Evolutionary conservation across 92 coral and sea anemone species (phyloP).

Genomic region (Epizoanthus ramosus): DNA sequence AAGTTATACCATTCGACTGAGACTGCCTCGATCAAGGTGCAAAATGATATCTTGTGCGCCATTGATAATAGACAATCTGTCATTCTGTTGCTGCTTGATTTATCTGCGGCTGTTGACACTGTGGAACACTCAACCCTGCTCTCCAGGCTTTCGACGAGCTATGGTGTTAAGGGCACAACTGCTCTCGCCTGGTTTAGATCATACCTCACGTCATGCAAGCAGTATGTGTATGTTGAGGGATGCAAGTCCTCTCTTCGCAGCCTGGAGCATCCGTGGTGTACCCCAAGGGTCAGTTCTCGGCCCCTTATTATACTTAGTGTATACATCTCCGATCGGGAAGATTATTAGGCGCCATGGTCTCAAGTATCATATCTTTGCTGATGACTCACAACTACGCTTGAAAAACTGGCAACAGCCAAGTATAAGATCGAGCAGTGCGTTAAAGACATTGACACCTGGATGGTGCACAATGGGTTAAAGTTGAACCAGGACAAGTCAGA

Average conservation of each 20-base stretch:
- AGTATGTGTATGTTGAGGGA: not conserved
- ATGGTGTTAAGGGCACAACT: constrained; percentile 15
- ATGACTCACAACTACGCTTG: constrained; percentile 23
- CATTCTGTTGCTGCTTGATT: not conserved
- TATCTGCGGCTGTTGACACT: constrained; percentile 12
- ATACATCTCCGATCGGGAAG: constrained; percentile 17
- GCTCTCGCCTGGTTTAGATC: constrained; percentile 27
- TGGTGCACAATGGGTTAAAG: constrained; percentile 13
- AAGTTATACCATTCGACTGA: too few relatives aligned
- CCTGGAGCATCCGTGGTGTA: too few relatives aligned
- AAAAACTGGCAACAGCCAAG: constrained; percentile 30
- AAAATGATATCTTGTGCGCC: too few relatives aligned
- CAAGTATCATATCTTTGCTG: constrained; percentile 14
- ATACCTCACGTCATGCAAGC: constrained; percentile 10
- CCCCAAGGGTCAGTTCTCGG: constrained; percentile 10
- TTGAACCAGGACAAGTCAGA: constrained; percentile 28
- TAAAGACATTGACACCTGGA: constrained; percentile 36
- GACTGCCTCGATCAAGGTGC: too few relatives aligned
- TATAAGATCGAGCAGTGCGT: constrained; percentile 25
- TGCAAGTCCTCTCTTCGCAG: too few relatives aligned
- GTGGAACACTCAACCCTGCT: constrained; percentile 29
- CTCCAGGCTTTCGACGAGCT: constrained; percentile 19
- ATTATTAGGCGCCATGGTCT: constrained; percentile 18
- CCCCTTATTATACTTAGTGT: constrained; percentile 12
- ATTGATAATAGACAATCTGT: too few relatives aligned